Conservation (phyloP, 1,140 invertebrate genomes). For the Tetragonula clypearis region DNA sequence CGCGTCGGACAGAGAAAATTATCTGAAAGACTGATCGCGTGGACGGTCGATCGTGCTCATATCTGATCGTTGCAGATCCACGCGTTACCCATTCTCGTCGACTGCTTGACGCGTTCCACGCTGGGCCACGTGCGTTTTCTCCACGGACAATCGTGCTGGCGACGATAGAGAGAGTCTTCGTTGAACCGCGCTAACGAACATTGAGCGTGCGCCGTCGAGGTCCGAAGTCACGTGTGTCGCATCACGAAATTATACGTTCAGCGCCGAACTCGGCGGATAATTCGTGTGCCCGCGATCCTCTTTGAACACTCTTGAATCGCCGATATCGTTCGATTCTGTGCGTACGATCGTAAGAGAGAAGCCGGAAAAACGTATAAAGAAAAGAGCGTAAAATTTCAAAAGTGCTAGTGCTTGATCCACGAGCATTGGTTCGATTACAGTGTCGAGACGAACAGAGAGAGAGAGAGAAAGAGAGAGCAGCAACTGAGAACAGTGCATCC, state of each 20-base stretch:
- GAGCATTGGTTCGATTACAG: slow-evolving; percentile 61
- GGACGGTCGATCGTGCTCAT: neutral
- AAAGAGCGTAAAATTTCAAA: neutral
- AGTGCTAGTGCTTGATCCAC: slow-evolving; percentile 42
- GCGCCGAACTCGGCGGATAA: neutral
- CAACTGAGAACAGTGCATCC: slow-evolving; percentile 4
- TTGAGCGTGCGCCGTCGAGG: slow-evolving; percentile 55
- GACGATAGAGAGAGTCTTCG: slow-evolving; percentile 10
- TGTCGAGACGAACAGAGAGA: slow-evolving; percentile 18
- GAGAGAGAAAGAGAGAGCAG: neutral
- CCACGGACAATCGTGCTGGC: slow-evolving; percentile 15
- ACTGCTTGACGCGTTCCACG: neutral
- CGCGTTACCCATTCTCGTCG: neutral
- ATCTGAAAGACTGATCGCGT: too few species aligned
- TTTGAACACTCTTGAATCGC: neutral
- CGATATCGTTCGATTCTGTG: neutral
- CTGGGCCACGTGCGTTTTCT: slow-evolving; percentile 44
- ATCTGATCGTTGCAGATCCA: neutral
- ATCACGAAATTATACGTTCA: neutral
- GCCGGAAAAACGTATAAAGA: neutral
- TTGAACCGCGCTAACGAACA: slow-evolving; percentile 38
- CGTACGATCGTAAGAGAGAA: neutral
- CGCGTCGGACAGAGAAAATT: neutral
- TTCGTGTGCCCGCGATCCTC: neutral
- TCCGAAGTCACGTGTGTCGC: slow-evolving; percentile 50